Evolutionary conservation across 2,113 vertebrate species (phyloP).

Genomic region (Formicarius rufipectus): DNA sequence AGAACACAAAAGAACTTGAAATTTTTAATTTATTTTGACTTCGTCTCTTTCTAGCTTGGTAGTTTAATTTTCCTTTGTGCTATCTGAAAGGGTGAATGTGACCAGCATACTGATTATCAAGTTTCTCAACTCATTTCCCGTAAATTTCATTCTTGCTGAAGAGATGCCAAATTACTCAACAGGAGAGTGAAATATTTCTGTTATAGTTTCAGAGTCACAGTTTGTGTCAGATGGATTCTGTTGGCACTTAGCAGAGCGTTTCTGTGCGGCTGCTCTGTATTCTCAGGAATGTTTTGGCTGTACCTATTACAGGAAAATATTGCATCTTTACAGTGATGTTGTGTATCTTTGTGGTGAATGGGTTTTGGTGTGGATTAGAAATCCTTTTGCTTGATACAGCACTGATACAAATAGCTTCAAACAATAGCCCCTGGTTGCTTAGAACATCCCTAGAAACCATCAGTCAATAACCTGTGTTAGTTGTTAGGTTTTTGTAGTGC

Average conservation of each 20-base stretch:
- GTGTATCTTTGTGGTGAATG: not conserved
- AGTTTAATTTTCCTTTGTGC: not conserved
- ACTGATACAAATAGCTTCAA: not conserved
- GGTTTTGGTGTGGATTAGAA: not conserved
- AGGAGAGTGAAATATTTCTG: not conserved
- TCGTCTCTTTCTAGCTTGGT: not conserved
- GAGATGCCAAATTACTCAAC: not conserved
- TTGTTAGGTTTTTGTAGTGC: not conserved
- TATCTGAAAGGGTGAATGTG: not conserved
- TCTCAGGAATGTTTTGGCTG: not conserved
- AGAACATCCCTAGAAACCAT: not conserved
- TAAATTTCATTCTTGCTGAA: not conserved
- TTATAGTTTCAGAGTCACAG: not conserved
- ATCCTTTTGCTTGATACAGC: not conserved
- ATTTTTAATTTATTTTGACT: constrained; percentile 10
- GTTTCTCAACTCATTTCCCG: not conserved
- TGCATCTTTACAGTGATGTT: not conserved
- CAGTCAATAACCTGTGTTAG: not conserved
- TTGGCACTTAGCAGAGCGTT: not conserved
- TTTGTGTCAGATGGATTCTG: not conserved
- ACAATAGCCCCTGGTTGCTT: not conserved
- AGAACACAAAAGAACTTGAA: not conserved
- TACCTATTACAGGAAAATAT: not conserved
- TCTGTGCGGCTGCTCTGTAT: not conserved
- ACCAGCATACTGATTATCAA: not conserved